These are phyloP conservation scores for Blennius ocellaris DNA, from an alignment of 2,113 vertebrate genomes.

Conservation along the genomic window DNA sequence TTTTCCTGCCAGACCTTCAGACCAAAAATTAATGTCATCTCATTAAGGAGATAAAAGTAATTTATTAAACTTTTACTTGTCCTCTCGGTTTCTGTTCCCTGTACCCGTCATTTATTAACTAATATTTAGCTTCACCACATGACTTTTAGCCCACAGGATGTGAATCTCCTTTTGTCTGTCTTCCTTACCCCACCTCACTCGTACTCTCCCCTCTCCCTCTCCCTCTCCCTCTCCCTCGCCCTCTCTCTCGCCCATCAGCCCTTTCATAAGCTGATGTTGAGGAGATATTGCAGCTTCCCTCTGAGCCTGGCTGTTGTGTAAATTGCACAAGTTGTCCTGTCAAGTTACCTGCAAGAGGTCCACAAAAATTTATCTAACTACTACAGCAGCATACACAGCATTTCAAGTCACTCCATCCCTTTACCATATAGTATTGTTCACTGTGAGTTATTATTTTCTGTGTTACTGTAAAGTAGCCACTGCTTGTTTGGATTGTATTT, in stretches of 20 bases:
- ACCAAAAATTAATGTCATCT: constrained; percentile 88
- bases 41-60: constrained; percentile 88
- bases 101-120: constrained; percentile 85
- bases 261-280: constrained; percentile 9
- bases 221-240: not conserved
- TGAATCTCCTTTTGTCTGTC: constrained; percentile 50
- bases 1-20: constrained; percentile 84
- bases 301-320: not conserved
- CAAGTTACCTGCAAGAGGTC: no score
- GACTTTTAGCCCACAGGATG: constrained; percentile 56
- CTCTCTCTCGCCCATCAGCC: constrained; percentile 6
- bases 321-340: no score
- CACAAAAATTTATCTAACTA: no score
- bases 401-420: no score
- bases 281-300: constrained; percentile 26
- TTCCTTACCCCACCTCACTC: constrained; percentile 12
- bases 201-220: not conserved
- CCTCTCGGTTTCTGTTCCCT: constrained; percentile 47
- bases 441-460: no score
- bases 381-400: no score
- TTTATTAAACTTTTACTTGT: constrained; percentile 81
- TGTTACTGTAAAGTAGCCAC: not conserved
- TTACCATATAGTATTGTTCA: no score
- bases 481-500: not conserved
- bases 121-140: constrained; percentile 76